These are phyloP conservation scores for Augochlora pura DNA, from an alignment of 1,140 invertebrate species.

Conservation along the genomic window DNA sequence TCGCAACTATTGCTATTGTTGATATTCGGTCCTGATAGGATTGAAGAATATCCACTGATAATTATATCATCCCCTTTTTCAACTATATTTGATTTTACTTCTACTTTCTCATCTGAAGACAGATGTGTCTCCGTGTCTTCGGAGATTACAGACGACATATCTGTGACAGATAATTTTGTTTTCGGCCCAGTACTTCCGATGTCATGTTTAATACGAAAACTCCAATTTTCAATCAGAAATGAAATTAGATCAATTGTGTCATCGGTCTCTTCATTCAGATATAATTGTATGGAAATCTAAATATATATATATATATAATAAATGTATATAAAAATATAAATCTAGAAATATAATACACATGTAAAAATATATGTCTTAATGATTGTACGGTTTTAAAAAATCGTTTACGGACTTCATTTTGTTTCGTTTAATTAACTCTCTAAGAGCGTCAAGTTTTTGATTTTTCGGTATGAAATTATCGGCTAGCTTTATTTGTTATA, in stretches of 20 bases:
- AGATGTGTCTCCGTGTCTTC: no score
- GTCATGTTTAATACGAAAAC: constrained; percentile 30
- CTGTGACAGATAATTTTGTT: no score
- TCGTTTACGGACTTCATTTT: no score
- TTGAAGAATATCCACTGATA: constrained; percentile 25
- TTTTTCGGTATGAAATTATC: no score
- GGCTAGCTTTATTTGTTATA: no score
- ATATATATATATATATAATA: not conserved
- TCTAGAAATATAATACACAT: no score
- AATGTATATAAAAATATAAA: not conserved
- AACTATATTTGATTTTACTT: not conserved
- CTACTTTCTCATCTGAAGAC: not conserved
- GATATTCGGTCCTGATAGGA: not conserved
- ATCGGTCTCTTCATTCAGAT: not conserved
- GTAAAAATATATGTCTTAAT: no score
- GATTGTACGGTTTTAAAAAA: not conserved
- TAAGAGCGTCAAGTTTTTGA: no score
- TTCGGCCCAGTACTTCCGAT: not conserved
- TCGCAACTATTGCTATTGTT: not conserved
- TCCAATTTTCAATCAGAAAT: constrained; percentile 29
- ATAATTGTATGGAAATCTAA: constrained; percentile 46
- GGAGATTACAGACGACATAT: not conserved
- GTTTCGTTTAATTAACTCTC: no score
- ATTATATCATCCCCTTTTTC: constrained; percentile 1
- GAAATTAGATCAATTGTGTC: constrained; percentile 30